A percentile compares a stretch with the other conserved stretches of the same genome.
phyloP scores from a whole-genome alignment of 2,888 invertebrate genomes.

The Synergus japonicus region DNA sequence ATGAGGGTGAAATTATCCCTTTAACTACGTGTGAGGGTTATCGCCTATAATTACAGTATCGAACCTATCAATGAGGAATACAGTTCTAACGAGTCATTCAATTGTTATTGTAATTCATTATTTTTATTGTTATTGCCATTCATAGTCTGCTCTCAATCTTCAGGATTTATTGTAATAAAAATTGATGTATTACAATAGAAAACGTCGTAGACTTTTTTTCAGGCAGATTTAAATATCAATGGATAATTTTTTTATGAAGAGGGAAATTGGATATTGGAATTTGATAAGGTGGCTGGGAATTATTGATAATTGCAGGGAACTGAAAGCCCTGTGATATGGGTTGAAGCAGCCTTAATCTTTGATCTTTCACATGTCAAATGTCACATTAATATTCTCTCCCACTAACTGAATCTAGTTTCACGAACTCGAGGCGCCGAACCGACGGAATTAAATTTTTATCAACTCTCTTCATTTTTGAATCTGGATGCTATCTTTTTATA shows the following conservation, averaged over 20 bases:
- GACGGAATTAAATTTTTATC: slow-evolving; percentile 1
- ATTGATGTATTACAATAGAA: not conserved
- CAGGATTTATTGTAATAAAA: not conserved
- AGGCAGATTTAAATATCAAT: slow-evolving; percentile 9
- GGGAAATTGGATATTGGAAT: slow-evolving; percentile 13
- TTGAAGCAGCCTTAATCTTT: slow-evolving; percentile 8
- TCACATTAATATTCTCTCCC: slow-evolving; percentile 16
- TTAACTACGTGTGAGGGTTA: not conserved
- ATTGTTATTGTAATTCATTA: not conserved
- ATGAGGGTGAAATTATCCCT: not conserved
- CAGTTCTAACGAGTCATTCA: not conserved
- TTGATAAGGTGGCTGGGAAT: slow-evolving; percentile 15
- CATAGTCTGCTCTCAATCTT: not conserved
- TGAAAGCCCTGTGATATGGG: slow-evolving; percentile 8
- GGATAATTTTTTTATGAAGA: not conserved
- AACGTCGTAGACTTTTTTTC: not conserved
- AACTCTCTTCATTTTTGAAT: not conserved
- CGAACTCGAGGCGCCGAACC: not conserved
- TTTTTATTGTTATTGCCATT: not conserved
- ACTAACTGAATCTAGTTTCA: not conserved
- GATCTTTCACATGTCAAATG: slow-evolving; percentile 34
- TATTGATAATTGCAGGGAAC: not conserved
- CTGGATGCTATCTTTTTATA: not conserved
- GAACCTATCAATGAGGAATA: not conserved
- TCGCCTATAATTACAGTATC: not conserved